A percentile compares a stretch with the other conserved stretches of the same genome.
Evolutionary conservation across 2,797 vertebrate species (phyloP).

Genomic region (Hypotaenidia okinawae): DNA sequence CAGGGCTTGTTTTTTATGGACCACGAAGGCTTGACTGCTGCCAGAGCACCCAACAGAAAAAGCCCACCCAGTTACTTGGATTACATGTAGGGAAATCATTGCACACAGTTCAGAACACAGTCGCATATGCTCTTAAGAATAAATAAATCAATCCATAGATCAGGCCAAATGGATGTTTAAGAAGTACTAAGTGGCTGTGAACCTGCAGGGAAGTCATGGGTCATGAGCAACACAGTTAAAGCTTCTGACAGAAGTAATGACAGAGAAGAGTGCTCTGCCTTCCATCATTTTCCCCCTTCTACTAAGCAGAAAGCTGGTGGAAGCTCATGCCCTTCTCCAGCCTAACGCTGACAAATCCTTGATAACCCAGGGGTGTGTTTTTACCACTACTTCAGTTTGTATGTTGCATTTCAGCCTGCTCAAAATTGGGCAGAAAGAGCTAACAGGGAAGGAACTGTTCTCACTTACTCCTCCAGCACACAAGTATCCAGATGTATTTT

Average conservation of each 20-base stretch:
- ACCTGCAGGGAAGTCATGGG: not conserved
- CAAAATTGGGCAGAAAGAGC: not conserved
- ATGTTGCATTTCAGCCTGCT: not conserved
- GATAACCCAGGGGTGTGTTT: not conserved
- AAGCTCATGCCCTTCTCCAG: not conserved
- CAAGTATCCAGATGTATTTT: not conserved
- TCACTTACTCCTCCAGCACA: not conserved
- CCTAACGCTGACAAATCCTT: not conserved
- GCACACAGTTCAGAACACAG: not conserved
- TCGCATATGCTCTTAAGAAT: not conserved
- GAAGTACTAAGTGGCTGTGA: not conserved
- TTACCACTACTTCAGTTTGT: not conserved
- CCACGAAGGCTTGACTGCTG: not conserved
- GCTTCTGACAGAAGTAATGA: not conserved
- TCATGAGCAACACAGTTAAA: not conserved
- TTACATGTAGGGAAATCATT: not conserved
- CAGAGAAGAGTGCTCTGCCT: not conserved
- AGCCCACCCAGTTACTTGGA: not conserved
- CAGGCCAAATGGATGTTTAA: not conserved
- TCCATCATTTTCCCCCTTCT: not conserved
- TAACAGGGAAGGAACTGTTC: not conserved
- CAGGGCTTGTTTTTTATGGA: not conserved
- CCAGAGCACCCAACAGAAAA: not conserved
- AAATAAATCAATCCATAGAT: not conserved
- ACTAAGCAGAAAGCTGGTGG: not conserved